Evolutionary conservation across 2,797 vertebrate genomes (phyloP).

Genomic region (Leptodactylus fallax): DNA sequence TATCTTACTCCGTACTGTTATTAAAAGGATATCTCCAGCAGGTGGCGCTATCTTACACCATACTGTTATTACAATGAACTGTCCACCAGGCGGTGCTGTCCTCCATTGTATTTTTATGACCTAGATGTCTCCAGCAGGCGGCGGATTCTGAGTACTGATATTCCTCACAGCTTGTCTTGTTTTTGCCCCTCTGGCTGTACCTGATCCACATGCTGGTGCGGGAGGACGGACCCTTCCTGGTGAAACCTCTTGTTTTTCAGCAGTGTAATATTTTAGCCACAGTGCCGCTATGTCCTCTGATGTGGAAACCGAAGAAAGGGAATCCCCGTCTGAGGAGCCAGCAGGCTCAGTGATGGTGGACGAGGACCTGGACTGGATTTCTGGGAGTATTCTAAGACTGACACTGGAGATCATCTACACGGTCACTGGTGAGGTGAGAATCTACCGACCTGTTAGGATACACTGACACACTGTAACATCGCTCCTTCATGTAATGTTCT

Average conservation of each 20-base stretch:
- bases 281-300: background rate
- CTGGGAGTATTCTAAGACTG: background rate
- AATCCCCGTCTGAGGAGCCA: background rate
- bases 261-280: background rate
- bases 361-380: background rate
- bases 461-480: background rate
- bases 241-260: background rate
- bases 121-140: no score
- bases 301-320: background rate
- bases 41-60: no score
- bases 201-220: no score
- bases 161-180: no score
- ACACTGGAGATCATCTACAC: conserved; percentile 16
- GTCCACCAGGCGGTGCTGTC: no score
- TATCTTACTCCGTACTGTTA: no score
- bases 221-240: background rate
- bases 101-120: no score
- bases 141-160: no score
- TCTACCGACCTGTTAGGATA: background rate
- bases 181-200: no score
- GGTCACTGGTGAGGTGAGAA: conserved; percentile 18
- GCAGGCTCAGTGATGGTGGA: background rate
- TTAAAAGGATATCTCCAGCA: no score
- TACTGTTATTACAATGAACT: no score
- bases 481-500: background rate